Conservation (phyloP, 2,888 invertebrate species). For the Alitta virens region DNA sequence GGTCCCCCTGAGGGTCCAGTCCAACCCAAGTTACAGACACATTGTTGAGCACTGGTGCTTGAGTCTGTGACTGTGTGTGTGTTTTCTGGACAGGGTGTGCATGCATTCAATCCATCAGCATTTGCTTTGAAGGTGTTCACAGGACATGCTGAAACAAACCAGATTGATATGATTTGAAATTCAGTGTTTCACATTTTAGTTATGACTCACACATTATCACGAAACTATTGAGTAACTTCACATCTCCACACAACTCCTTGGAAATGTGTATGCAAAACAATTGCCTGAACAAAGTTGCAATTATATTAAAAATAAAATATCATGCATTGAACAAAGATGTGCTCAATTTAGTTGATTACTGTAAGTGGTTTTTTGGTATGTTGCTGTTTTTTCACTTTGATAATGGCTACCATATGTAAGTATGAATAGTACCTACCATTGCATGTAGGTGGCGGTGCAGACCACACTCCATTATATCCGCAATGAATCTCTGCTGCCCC, state of each 20-base stretch:
- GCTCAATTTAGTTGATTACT: too few species aligned
- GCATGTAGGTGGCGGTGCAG: not conserved
- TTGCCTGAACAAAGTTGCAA: too few species aligned
- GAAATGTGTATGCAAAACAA: too few species aligned
- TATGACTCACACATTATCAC: too few species aligned
- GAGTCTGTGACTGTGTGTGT: not conserved
- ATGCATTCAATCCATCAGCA: not conserved
- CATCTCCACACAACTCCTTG: too few species aligned
- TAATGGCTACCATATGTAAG: not conserved
- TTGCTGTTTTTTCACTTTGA: too few species aligned
- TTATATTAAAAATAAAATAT: too few species aligned
- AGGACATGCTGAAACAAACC: not conserved
- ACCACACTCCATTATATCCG: not conserved
- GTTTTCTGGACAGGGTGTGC: not conserved
- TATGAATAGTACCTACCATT: not conserved
- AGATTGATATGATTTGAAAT: too few species aligned
- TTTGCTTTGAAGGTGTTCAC: not conserved
- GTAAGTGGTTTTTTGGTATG: too few species aligned
- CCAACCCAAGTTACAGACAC: not conserved
- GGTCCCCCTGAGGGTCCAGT: conserved; percentile 3
- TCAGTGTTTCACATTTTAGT: too few species aligned
- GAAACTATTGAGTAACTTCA: too few species aligned
- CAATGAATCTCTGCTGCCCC: not conserved
- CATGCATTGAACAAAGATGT: too few species aligned
- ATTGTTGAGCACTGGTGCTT: not conserved